Conservation (phyloP, 1,140 invertebrate genomes). For the Formica exsecta region DNA sequence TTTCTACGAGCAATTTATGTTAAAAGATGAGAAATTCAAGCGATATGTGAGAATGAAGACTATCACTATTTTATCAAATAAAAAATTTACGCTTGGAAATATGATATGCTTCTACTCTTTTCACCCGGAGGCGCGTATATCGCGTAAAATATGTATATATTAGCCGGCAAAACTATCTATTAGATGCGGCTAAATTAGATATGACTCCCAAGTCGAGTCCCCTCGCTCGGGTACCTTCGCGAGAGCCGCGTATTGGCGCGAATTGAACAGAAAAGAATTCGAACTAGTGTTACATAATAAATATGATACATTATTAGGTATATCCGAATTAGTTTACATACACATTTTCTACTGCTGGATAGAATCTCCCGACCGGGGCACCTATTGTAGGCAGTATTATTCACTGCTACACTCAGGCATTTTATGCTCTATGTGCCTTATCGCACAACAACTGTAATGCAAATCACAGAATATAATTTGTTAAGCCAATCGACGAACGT, state of each 20-base stretch:
- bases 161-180: not conserved
- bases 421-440: conserved; percentile 85
- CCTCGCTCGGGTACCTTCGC: conserved; percentile 67
- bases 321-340: conserved; percentile 86
- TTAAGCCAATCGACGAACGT: conserved; percentile 82
- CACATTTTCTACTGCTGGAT: conserved; percentile 85
- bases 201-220: conserved; percentile 69
- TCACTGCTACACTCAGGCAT: conserved; percentile 85
- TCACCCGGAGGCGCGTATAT: not conserved
- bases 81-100: not conserved
- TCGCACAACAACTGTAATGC: conserved; percentile 86
- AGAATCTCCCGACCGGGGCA: conserved; percentile 85
- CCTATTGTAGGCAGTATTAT: conserved; percentile 85
- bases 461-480: conserved; percentile 86
- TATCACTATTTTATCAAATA: not conserved
- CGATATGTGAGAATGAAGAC: not conserved
- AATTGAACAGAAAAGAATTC: conserved; percentile 71
- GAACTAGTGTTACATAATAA: conserved; percentile 76
- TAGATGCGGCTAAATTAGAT: not conserved
- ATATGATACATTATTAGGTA: conserved; percentile 83
- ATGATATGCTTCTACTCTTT: not conserved
- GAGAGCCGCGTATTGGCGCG: conserved; percentile 71
- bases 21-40: not conserved
- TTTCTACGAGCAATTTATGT: conserved; percentile 32
- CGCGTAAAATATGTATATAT: not conserved